Evolutionary conservation across 2,797 vertebrate species (phyloP), one percentile per base, ranked within the genome.

Genomic region (Molothrus aeneus): DNA sequence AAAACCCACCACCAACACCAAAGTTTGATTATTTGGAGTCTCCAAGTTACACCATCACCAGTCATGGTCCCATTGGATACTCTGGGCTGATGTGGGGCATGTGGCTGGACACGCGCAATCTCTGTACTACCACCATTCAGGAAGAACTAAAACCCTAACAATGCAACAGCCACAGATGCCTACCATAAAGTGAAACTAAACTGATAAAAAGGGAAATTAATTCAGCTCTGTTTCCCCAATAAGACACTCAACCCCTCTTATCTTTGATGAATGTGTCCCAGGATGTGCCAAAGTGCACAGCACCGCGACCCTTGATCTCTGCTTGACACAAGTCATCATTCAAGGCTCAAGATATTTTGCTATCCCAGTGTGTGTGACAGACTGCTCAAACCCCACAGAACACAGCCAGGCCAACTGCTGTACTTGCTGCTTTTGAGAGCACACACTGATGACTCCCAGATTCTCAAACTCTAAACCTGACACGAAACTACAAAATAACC

Each of bases 121-220:
- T 59, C 56, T 28, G 14, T 2, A 2, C n/a, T 15, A 20, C 8
- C 36, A 65, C 18, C 53, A 22, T 28, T 63, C 32, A 73, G 47
- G 28, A 83, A 80, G 34, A 69, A 70, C 18, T 61, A 50, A n/a
- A 84, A 77, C 17, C 3, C 34, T 34, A 82, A 66, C 26, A 70
- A 3, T 0, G 1, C n/a, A 84, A 59, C 3, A 75, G 42, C 47
- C n/a, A 73, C 29, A 77, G 17, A 86, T 21, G 19, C 43, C 89
- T 47, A 86, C 20, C 40, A 80, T 72, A 40, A 88, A 91, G 22
- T 51, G 51, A 88, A 88, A 63, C 51, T 47, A 43, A 90, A 73
- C 56, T 63, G 64, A 77, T 88, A 70, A 86, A 93, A 73, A 88
- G n/a, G 48, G 21, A 82, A 80, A 90, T 69, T 40, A 75, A 88